Evolutionary conservation across 2,888 invertebrate genomes (phyloP), one percentile per base, ranked within the genome.

Genomic region (Melinopterus prodromus): DNA sequence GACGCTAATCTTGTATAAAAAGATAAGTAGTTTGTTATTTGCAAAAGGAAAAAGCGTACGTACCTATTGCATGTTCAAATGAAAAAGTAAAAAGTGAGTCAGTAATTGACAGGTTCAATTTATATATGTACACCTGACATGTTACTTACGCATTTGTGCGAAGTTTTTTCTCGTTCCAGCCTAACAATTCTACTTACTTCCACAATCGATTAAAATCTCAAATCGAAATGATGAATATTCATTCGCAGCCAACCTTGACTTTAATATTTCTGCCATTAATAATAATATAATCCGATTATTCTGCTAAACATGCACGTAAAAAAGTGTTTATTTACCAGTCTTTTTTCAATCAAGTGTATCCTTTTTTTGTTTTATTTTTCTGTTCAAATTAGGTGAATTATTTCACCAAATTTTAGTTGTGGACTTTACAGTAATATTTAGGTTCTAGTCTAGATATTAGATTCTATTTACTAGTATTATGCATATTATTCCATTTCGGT

Each of bases 1-100:
- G 70, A 26, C 71, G 69, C 69, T 16, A 53, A 35, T n/a, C 79
- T 76, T 77, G 74, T 69, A 76, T 76, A 53, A 9, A 12, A 53
- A 53, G 5, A 53, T 53, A 6, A 53, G 7, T 53, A 6, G 53
- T 53, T 26, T 26, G 1, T 26, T 26, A 26, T 26, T 26, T 26
- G 26, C 26, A 26, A 26, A 1, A 26, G 26, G 53, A 12, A 53
- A 53, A 53, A 53, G 53, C 53, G 53, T 53, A 26, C 53, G 53
- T 53, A 26, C 53, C 12, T 53, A 53, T 53, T 9, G 53, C 53
- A 53, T 53, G 12, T 53, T 2, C 26, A 53, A 9, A 53, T 7
- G 5, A 53, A 53, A 53, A 9, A 9, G 53, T 53, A 38, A 9
- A 38, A 38, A 38, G 9, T 53, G 1, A 9, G 7, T 53, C 12